Conservation (phyloP, 2,113 vertebrate genomes). For the Excalfactoria chinensis region DNA sequence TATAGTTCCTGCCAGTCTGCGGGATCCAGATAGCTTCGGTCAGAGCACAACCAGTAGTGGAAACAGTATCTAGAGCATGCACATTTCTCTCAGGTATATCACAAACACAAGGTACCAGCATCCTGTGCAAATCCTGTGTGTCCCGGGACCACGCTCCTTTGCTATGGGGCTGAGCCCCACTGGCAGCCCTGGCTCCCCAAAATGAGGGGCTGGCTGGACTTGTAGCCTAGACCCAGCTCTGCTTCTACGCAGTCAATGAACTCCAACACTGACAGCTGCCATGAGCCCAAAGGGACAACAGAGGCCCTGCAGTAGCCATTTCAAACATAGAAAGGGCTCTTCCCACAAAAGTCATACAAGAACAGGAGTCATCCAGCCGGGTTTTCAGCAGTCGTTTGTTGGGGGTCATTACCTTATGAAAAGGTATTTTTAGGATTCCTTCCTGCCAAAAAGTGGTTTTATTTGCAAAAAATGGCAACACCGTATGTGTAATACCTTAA, state of each 20-base stretch:
- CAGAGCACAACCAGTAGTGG: slow-evolving; percentile 23
- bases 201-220: accelerated
- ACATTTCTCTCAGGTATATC: not conserved
- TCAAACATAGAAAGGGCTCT: slow-evolving; percentile 45
- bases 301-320: slow-evolving; percentile 40
- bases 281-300: slow-evolving; percentile 30
- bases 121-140: not conserved
- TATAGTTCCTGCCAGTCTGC: slow-evolving; percentile 46
- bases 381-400: not conserved
- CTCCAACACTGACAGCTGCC: slow-evolving; percentile 56
- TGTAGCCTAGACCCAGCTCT: not conserved
- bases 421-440: slow-evolving; percentile 53
- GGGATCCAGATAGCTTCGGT: slow-evolving; percentile 57
- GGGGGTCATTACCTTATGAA: slow-evolving; percentile 20
- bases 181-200: accelerated
- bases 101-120: not conserved
- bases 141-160: not conserved
- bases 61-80: not conserved
- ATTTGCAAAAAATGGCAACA: slow-evolving; percentile 62
- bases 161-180: not conserved
- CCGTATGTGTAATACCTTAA: slow-evolving; percentile 50
- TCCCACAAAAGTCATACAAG: slow-evolving; percentile 44
- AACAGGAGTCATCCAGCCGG: slow-evolving; percentile 32
- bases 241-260: slow-evolving; percentile 37
- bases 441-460: slow-evolving; percentile 60